A percentile compares a stretch with the other conserved stretches of the same genome.
These are phyloP conservation scores for Microctenopoma lineatum DNA, from an alignment of 2,797 vertebrate genomes.

Conservation along the genomic window DNA sequence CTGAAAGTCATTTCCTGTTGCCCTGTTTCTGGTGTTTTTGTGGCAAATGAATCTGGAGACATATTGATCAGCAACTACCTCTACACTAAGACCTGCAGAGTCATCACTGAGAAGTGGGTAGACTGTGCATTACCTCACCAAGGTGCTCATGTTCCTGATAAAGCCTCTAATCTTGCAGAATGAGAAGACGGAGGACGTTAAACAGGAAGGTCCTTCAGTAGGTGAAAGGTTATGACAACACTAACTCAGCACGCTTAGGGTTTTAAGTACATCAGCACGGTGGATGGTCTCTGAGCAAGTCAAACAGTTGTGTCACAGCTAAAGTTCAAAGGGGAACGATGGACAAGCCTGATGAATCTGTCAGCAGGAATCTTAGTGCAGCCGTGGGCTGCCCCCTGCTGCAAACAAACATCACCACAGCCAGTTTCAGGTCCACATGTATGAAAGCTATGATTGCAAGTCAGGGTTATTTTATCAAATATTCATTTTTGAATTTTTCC, in stretches of 20 bases:
- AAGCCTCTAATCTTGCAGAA: constrained; percentile 13
- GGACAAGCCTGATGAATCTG: neutral
- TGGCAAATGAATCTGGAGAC: too few species aligned
- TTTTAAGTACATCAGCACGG: constrained; percentile 10
- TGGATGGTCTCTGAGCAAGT: neutral
- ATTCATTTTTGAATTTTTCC: too few species aligned
- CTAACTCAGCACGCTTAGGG: neutral
- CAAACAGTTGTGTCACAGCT: constrained; percentile 5
- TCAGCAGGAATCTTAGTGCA: neutral
- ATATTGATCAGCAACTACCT: too few species aligned
- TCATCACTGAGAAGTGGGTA: neutral
- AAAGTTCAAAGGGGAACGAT: constrained; percentile 13
- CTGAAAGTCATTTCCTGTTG: neutral
- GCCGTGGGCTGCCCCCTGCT: constrained; percentile 51
- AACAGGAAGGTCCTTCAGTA: neutral
- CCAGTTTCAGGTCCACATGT: too few species aligned
- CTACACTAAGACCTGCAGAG: neutral
- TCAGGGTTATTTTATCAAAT: too few species aligned
- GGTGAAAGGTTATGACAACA: constrained; percentile 37
- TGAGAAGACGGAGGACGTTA: neutral
- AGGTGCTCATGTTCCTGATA: constrained; percentile 15
- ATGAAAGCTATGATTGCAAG: too few species aligned
- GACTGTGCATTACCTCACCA: neutral
- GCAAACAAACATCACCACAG: constrained; percentile 6
- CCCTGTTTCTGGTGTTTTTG: neutral